Conservation (phyloP, 2,113 vertebrate species). For the Aepyceros melampus region DNA sequence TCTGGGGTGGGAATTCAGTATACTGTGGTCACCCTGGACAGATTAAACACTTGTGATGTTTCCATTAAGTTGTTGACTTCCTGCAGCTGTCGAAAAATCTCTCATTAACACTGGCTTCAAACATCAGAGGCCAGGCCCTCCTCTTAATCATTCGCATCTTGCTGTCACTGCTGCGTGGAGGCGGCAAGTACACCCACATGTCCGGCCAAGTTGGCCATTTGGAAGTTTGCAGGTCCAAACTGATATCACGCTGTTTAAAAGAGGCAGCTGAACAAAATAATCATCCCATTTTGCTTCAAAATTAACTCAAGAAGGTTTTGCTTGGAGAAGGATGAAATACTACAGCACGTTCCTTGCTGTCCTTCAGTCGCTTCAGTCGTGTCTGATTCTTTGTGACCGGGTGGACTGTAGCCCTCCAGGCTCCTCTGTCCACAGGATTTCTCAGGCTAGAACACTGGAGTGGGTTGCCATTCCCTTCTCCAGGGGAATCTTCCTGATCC, state of each 20-base stretch:
- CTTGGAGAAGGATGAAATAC: not conserved
- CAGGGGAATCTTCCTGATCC: not conserved
- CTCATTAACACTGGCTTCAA: not conserved
- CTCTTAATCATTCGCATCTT: not conserved
- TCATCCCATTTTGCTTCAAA: not conserved
- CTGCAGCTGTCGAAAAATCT: slow-evolving; percentile 32
- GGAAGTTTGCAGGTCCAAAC: not conserved
- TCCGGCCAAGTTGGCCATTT: not conserved
- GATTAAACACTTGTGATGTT: not conserved
- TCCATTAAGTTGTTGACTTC: slow-evolving; percentile 45
- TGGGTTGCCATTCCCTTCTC: not conserved
- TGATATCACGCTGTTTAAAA: not conserved
- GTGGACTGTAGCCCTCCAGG: not conserved
- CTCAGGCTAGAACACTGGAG: not conserved
- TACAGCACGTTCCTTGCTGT: accelerated
- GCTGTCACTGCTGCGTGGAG: not conserved
- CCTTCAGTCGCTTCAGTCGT: accelerated
- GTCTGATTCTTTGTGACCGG: accelerated
- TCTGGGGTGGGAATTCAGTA: not conserved
- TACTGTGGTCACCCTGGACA: not conserved
- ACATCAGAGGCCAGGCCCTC: not conserved
- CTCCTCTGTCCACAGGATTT: not conserved
- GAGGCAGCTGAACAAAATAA: not conserved
- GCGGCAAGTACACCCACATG: not conserved
- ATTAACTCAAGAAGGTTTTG: not conserved